A percentile compares a stretch with the other conserved stretches of the same genome.
These are phyloP conservation scores for Huso huso DNA, from an alignment of 2,797 vertebrate genomes.

Conservation along the genomic window DNA sequence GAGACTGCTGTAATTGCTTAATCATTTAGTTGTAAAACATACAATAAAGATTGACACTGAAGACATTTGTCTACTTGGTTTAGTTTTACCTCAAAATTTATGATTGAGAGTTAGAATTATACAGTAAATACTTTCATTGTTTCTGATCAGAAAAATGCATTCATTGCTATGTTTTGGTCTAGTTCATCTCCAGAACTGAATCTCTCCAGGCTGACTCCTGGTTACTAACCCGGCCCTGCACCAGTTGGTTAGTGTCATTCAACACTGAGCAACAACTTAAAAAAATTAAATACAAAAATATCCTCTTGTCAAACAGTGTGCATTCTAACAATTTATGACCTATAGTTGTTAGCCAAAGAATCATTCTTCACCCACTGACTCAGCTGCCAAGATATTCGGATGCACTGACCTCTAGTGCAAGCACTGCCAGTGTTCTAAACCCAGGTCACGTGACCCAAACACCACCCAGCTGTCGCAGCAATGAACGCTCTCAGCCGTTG, in stretches of 20 bases:
- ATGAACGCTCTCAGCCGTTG: slow-evolving; percentile 4
- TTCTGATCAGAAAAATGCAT: too few relatives aligned
- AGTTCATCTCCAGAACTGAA: too few relatives aligned
- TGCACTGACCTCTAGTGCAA: not conserved
- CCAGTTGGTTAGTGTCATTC: not conserved
- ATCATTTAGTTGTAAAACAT: too few relatives aligned
- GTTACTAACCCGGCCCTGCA: not conserved
- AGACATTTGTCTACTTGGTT: too few relatives aligned
- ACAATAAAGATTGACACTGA: too few relatives aligned
- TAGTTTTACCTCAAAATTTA: too few relatives aligned
- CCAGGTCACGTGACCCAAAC: slow-evolving; percentile 23
- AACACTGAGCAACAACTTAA: not conserved
- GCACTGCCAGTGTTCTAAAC: slow-evolving; percentile 15
- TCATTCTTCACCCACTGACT: slow-evolving; percentile 9
- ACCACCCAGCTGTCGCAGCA: slow-evolving; percentile 27
- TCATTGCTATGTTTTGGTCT: too few relatives aligned
- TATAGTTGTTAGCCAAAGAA: slow-evolving; percentile 14
- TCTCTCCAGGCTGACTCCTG: too few relatives aligned
- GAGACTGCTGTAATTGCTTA: too few relatives aligned
- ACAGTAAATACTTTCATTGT: too few relatives aligned
- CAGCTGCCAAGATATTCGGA: slow-evolving; percentile 4
- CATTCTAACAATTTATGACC: slow-evolving; percentile 19
- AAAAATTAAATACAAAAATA: too few relatives aligned
- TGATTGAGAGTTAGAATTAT: too few relatives aligned
- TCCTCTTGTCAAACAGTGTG: slow-evolving; percentile 11